Percentiles rank a stretch among this genome's conserved stretches.
Evolutionary conservation across 2,797 vertebrate species (phyloP).

Genomic region (Chelon labrosus): DNA sequence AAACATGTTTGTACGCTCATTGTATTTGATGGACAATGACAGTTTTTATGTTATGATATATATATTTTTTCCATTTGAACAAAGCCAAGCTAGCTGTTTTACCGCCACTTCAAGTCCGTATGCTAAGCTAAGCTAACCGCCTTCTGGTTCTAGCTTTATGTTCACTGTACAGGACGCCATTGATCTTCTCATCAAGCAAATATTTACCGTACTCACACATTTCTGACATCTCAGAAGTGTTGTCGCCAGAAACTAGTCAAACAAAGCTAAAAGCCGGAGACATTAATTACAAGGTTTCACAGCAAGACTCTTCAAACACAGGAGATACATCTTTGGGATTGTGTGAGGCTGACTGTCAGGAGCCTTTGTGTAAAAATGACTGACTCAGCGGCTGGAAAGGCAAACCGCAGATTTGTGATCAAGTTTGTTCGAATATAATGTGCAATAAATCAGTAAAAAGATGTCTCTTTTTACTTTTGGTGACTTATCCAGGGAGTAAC

Average conservation of each 20-base stretch:
- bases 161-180: not conserved
- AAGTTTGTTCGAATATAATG: constrained; percentile 9
- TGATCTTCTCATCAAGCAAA: constrained; percentile 2
- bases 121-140: constrained; percentile 11
- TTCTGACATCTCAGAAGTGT: not conserved
- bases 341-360: not conserved
- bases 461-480: not conserved
- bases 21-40: constrained; percentile 10
- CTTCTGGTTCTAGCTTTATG: constrained; percentile 1
- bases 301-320: not conserved
- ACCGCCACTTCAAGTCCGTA: constrained; percentile 1
- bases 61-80: not conserved
- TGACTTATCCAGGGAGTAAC: too few species aligned
- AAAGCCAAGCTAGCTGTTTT: not conserved
- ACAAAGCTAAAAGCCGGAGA: not conserved
- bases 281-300: not conserved
- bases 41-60: not conserved
- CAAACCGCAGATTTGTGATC: constrained; percentile 11
- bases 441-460: constrained; percentile 10
- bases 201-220: constrained; percentile 9
- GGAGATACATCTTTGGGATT: not conserved
- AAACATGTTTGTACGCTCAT: constrained; percentile 11
- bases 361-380: not conserved
- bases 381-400: constrained; percentile 8
- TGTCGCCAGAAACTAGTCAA: too few species aligned